Evolutionary conservation across 2,888 invertebrate genomes (phyloP).

Genomic region (Tortrix viridana): DNA sequence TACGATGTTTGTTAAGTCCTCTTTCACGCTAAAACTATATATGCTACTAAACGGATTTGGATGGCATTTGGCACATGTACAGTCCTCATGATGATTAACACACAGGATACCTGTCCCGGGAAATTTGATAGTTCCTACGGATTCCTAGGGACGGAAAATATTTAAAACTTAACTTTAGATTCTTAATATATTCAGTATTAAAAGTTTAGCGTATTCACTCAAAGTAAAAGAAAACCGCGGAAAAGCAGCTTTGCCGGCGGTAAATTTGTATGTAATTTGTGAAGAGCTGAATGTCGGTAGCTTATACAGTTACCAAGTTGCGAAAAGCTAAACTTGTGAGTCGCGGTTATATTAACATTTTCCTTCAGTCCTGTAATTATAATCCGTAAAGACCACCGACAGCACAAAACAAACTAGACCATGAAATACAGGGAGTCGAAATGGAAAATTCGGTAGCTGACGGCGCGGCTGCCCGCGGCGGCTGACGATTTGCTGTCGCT

Average conservation of each 20-base stretch:
- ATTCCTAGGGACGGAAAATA: too few species aligned
- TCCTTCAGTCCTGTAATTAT: slow-evolving; percentile 24
- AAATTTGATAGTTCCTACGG: too few species aligned
- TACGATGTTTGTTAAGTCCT: too few species aligned
- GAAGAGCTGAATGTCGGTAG: slow-evolving; percentile 30
- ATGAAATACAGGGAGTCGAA: slow-evolving; percentile 5
- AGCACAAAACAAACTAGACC: slow-evolving; percentile 15
- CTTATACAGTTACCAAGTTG: slow-evolving; percentile 8
- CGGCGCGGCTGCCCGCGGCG: slow-evolving; percentile 35
- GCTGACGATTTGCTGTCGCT: slow-evolving; percentile 57
- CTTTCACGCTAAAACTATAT: too few species aligned
- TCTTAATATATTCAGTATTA: neutral
- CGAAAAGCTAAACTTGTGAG: slow-evolving; percentile 22
- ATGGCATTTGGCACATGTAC: too few species aligned
- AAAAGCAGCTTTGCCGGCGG: neutral
- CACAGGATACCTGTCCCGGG: too few species aligned
- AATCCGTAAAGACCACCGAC: slow-evolving; percentile 27
- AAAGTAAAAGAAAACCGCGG: slow-evolving; percentile 4
- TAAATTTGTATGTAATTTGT: slow-evolving; percentile 32
- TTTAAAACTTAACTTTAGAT: too few species aligned
- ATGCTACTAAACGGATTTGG: too few species aligned
- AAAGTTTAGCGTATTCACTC: slow-evolving; percentile 15
- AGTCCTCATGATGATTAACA: too few species aligned
- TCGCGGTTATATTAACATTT: slow-evolving; percentile 31
- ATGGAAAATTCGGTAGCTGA: slow-evolving; percentile 29